Evolutionary conservation across 2,888 invertebrate species (phyloP).

Genomic region (Acanthosepion lycidas): DNA sequence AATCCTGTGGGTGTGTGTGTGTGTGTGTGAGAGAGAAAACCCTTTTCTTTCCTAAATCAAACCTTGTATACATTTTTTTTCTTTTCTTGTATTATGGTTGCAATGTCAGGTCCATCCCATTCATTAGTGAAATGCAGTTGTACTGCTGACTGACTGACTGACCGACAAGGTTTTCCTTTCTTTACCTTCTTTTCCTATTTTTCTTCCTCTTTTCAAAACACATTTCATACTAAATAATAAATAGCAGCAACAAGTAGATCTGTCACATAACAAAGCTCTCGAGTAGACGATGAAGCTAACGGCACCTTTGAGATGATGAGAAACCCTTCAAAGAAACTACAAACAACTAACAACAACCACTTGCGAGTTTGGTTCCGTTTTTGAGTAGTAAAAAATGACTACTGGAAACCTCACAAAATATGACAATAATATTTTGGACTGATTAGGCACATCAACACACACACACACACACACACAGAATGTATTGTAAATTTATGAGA

Average conservation of each 20-base stretch:
- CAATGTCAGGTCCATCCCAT: not conserved
- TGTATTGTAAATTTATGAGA: too few species aligned
- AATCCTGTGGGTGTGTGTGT: not conserved
- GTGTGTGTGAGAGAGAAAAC: not conserved
- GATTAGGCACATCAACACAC: too few species aligned
- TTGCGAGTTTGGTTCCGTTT: not conserved
- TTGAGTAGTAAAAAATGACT: not conserved
- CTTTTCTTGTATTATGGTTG: not conserved
- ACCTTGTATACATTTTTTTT: not conserved
- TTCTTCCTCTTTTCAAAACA: not conserved
- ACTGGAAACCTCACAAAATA: not conserved
- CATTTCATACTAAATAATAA: not conserved
- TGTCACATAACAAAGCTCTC: not conserved
- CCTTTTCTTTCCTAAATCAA: not conserved
- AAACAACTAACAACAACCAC: not conserved
- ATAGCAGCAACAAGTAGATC: not conserved
- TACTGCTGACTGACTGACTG: not conserved
- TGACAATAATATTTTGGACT: too few species aligned
- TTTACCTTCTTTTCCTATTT: not conserved
- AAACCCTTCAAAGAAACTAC: not conserved
- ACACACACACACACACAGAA: too few species aligned
- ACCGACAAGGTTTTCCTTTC: too few species aligned
- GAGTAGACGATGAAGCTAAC: not conserved
- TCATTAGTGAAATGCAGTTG: not conserved
- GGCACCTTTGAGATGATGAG: not conserved